These are phyloP conservation scores for Clunio marinus DNA, from an alignment of 2,888 invertebrate genomes.

Conservation along the genomic window DNA sequence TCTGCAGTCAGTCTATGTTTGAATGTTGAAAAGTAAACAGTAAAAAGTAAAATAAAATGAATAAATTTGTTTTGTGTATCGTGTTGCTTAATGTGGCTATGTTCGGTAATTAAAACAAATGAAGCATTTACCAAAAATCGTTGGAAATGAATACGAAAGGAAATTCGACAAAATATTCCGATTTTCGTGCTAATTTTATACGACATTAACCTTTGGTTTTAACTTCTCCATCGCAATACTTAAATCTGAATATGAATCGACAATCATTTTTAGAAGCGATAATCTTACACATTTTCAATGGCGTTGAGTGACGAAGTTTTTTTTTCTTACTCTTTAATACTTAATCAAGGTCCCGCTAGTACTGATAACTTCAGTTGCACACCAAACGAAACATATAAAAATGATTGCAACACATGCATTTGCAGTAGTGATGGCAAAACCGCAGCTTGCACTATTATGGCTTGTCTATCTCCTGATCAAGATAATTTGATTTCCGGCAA, in stretches of 20 bases:
- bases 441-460: conserved; percentile 52
- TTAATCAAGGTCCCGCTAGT: conserved; percentile 6
- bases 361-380: conserved; percentile 44
- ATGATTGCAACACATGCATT: conserved; percentile 54
- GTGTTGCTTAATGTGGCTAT: conserved; percentile 10
- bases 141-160: not conserved
- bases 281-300: too few relatives aligned
- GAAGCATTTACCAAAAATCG: not conserved
- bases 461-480: conserved; percentile 46
- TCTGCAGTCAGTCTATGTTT: not conserved
- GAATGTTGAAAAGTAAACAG: conserved; percentile 7
- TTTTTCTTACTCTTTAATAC: not conserved
- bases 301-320: too few relatives aligned
- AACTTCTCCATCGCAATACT: not conserved
- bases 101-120: conserved; percentile 22
- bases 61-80: not conserved
- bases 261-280: too few relatives aligned
- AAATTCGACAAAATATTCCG: too few relatives aligned
- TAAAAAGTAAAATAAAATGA: conserved; percentile 12
- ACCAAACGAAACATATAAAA: conserved; percentile 46
- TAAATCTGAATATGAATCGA: not conserved
- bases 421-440: conserved; percentile 53
- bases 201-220: not conserved
- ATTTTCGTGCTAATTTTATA: not conserved
- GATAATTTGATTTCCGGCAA: too few relatives aligned